Base-by-base conservation (phyloP, 2,888 invertebrate genomes). In the Acrocera orbiculus region DNA sequence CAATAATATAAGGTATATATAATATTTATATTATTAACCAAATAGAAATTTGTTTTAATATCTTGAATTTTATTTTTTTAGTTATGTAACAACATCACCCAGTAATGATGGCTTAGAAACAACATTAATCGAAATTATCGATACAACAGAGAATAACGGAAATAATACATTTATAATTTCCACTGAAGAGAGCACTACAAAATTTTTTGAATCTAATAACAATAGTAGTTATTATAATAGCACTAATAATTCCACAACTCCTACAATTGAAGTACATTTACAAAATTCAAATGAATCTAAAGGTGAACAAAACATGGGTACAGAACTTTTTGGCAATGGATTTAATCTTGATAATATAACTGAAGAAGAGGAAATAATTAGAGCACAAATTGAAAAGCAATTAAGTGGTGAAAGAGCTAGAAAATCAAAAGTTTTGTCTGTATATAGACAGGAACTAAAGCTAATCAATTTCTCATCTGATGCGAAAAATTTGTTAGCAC, bases 261-360 rank as follows among this genome's bases (percentile, higher is more conserved):
- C 19, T 5, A 19, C 8, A 19, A 19, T 8, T 19, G 19, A 19
- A 6, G 8, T 19, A 6, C 19, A 19, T 19, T 5, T n/a, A n/a
- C n/a, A 19, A 6, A 19, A 19, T 19, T 6, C 5, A 6, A 19
- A 19, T 19, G 8, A 19, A 6, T 6, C 5, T 19, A 19, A 19
- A 6, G 8, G 8, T 19, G 19, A 19, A 6, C 5, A 19, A 6
- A 23, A 11, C 11, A 23, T 11, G 11, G 11, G 23, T 23, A 23
- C 3, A 23, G 5, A 23, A n/a, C n/a, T n/a, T n/a, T n/a, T n/a
- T n/a, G n/a, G n/a, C n/a, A n/a, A n/a, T n/a, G n/a, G n/a, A n/a
- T n/a, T n/a, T n/a, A n/a, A n/a, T n/a, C 28, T 56, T 40, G 55
- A 56, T 39, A 56, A 56, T 16, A 49, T 49, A 32, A 54, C 54